Evolutionary conservation across 2,113 vertebrate genomes (phyloP).

Genomic region (Cyprinus carpio): DNA sequence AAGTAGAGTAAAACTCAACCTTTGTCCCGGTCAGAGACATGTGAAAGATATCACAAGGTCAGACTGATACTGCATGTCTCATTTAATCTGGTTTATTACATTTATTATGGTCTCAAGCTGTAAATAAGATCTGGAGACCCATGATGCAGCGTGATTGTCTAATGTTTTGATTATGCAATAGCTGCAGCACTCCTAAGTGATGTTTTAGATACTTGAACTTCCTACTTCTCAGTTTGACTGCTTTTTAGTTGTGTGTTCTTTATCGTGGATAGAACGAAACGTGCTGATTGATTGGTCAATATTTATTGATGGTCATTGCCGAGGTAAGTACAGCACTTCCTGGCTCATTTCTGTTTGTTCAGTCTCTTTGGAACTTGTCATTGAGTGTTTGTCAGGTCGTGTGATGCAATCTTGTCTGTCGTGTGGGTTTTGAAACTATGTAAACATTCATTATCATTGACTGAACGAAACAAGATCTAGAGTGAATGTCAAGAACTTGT

Average conservation of each 20-base stretch:
- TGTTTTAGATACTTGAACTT: background rate
- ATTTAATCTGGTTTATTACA: background rate
- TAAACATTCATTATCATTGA: background rate
- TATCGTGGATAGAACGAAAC: background rate
- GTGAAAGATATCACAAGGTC: background rate
- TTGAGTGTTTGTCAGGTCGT: background rate
- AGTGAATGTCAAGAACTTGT: background rate
- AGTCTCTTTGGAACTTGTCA: background rate
- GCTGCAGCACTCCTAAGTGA: background rate
- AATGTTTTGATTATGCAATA: background rate
- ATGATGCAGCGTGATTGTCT: background rate
- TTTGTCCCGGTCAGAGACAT: background rate
- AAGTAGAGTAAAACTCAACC: background rate
- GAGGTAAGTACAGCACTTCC: background rate
- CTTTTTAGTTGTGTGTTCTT: background rate
- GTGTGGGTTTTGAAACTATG: background rate
- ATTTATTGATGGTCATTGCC: background rate
- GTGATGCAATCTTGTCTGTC: background rate
- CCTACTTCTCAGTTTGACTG: background rate
- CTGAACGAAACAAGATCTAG: background rate
- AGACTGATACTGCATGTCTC: background rate
- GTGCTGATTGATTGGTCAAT: background rate
- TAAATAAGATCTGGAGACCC: background rate
- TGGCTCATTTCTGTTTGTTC: background rate
- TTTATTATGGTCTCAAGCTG: background rate